Percentiles rank a stretch among this genome's conserved stretches.
Conservation (phyloP, 2,113 vertebrate species). For the Macquaria ambigua region DNA sequence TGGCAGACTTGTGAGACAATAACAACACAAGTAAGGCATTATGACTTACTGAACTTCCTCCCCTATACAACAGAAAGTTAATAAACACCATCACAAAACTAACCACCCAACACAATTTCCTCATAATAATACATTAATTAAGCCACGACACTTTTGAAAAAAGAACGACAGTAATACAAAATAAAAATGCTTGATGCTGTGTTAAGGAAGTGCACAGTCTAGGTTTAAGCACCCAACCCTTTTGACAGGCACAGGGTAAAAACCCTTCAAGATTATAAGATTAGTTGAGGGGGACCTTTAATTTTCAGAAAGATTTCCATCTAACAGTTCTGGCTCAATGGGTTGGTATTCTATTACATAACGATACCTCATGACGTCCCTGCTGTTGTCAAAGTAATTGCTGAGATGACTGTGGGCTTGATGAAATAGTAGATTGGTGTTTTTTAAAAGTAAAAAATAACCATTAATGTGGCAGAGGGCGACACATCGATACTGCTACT, state of each 20-base stretch:
- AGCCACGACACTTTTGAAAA: background rate
- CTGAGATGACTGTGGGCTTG: constrained; percentile 8
- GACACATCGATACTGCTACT: background rate
- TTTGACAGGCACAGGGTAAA: constrained; percentile 40
- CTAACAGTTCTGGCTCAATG: constrained; percentile 33
- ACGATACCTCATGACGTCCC: constrained; percentile 11
- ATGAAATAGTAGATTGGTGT: constrained; percentile 1
- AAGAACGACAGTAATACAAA: background rate
- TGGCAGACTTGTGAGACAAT: background rate
- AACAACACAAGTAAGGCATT: background rate
- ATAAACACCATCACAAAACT: background rate
- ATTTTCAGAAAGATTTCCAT: constrained; percentile 56
- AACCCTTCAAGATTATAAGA: constrained; percentile 61
- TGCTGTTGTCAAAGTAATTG: background rate
- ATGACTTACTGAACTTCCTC: constrained; percentile 16
- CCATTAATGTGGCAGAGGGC: background rate
- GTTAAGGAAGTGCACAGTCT: background rate
- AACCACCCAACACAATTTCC: rapidly evolving
- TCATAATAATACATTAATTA: constrained; percentile 2
- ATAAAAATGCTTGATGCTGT: background rate
- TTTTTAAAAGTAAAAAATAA: background rate
- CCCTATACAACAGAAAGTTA: background rate
- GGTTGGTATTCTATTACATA: constrained; percentile 19
- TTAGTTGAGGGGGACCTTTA: constrained; percentile 48
- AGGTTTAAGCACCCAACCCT: constrained; percentile 4